phyloP scores from a whole-genome alignment of 2,113 vertebrate species.

The Dicaeum eximium region DNA sequence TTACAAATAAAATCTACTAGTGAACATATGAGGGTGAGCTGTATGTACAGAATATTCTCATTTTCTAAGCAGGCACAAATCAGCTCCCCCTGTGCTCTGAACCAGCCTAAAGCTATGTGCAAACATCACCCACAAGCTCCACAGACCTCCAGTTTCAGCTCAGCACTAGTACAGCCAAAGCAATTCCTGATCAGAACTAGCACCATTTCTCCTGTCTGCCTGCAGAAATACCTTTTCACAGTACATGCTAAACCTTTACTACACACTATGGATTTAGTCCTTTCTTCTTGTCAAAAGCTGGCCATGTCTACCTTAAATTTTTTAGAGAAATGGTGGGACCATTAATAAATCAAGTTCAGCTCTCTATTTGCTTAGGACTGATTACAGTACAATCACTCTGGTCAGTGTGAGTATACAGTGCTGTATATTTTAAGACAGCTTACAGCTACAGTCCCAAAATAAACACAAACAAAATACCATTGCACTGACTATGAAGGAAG shows the following conservation, averaged over 20 bases:
- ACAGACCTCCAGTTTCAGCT: neutral
- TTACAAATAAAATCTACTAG: neutral
- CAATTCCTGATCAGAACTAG: neutral
- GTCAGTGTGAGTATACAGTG: neutral
- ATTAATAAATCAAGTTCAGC: neutral
- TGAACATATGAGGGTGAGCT: neutral
- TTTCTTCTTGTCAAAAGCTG: neutral
- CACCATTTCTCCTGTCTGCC: neutral
- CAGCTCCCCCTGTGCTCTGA: neutral
- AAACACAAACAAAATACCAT: constrained; percentile 44
- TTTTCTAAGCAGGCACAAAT: neutral
- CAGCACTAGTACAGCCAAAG: rapidly evolving
- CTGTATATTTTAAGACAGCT: constrained; percentile 33
- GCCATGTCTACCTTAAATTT: rapidly evolving
- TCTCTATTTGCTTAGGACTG: neutral
- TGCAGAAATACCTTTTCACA: neutral
- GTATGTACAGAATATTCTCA: neutral
- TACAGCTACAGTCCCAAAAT: constrained; percentile 16
- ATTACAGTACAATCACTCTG: neutral
- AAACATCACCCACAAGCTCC: neutral
- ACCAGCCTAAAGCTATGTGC: neutral
- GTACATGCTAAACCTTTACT: neutral
- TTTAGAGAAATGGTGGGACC: neutral
- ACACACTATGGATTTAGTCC: rapidly evolving
- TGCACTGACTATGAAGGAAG: neutral